These are phyloP conservation scores for Hemitrygon akajei DNA, from an alignment of 2,797 vertebrate species.

Conservation along the genomic window DNA sequence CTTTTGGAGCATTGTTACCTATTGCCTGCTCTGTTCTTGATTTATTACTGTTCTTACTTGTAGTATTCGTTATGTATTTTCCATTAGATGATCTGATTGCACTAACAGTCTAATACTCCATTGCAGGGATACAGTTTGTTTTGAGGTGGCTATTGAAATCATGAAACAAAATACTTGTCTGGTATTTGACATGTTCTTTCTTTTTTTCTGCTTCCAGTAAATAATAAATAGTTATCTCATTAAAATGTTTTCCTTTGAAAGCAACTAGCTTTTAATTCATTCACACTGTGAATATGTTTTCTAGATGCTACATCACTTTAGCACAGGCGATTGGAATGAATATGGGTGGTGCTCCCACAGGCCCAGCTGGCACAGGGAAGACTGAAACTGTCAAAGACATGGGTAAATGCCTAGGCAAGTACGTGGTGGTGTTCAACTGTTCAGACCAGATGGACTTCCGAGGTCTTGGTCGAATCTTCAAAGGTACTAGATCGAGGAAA, in stretches of 20 bases:
- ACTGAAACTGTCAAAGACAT: conserved; percentile 94
- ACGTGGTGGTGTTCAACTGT: conserved; percentile 94
- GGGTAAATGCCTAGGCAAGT: conserved; percentile 92
- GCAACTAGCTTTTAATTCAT: not conserved
- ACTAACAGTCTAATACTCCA: not conserved
- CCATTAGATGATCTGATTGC: not conserved
- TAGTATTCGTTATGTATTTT: not conserved
- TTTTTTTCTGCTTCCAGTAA: not conserved
- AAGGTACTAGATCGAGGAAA: conserved; percentile 61
- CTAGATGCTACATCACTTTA: conserved; percentile 91
- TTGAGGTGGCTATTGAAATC: not conserved
- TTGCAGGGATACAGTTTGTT: not conserved
- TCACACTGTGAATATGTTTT: not conserved
- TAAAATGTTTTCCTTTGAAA: not conserved
- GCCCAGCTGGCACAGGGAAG: conserved; percentile 90
- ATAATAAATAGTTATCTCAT: not conserved
- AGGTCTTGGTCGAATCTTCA: conserved; percentile 91
- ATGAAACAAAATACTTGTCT: not conserved
- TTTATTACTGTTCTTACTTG: not conserved
- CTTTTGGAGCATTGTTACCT: not conserved
- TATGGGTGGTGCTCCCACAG: conserved; percentile 90
- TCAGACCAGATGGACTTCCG: conserved; percentile 98
- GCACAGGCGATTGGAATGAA: conserved; percentile 93
- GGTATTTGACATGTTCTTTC: not conserved
- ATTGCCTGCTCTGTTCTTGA: not conserved